phyloP scores from a whole-genome alignment of 2,888 invertebrate species.

The Halocaridina rubra region DNA sequence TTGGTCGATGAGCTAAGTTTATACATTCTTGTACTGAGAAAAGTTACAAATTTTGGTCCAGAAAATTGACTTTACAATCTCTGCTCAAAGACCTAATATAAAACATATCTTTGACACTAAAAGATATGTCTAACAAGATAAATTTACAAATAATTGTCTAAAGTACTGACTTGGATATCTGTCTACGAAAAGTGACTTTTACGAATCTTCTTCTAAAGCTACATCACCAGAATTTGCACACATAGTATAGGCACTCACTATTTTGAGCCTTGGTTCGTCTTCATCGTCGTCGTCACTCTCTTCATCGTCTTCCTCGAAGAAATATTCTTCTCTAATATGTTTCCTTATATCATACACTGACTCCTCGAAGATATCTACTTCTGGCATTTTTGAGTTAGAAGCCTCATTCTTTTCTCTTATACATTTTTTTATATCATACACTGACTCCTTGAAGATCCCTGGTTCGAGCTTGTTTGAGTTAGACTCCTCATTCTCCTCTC shows the following conservation, averaged over 20 bases:
- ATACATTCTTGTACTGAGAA: too few relatives aligned
- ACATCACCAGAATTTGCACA: background rate
- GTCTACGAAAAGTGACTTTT: too few relatives aligned
- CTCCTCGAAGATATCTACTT: background rate
- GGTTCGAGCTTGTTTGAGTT: conserved; percentile 9
- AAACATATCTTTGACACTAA: too few relatives aligned
- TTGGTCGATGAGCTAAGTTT: too few relatives aligned
- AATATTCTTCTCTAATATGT: conserved; percentile 32
- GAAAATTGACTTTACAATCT: too few relatives aligned
- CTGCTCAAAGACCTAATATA: too few relatives aligned
- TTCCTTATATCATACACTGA: background rate
- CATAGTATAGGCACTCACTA: conserved; percentile 48
- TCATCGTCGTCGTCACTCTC: conserved; percentile 36
- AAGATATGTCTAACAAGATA: too few relatives aligned
- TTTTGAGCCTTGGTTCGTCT: conserved; percentile 46
- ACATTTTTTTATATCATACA: background rate
- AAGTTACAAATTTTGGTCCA: too few relatives aligned
- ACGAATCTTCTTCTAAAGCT: background rate
- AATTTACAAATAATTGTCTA: too few relatives aligned
- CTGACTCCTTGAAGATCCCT: background rate
- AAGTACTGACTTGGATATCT: too few relatives aligned
- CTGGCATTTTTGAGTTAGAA: conserved; percentile 15
- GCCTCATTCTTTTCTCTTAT: conserved; percentile 37
- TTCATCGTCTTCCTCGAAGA: conserved; percentile 46
- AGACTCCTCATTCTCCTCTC: conserved; percentile 34